Evolutionary conservation across 1,140 invertebrate species (phyloP).

Genomic region (Orussus abietinus): DNA sequence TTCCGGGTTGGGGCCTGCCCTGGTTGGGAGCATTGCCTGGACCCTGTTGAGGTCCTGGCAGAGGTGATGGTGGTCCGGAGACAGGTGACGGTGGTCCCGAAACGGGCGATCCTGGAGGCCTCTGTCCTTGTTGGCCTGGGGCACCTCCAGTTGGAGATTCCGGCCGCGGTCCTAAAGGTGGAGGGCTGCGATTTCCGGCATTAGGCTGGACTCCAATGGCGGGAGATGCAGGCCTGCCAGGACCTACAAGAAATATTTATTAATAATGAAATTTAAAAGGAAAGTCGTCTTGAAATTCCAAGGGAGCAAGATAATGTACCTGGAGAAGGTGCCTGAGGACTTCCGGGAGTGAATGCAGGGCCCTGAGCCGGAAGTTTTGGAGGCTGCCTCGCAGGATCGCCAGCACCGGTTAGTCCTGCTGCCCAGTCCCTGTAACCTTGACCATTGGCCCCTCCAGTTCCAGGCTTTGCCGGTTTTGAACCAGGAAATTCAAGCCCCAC

Average conservation of each 20-base stretch:
- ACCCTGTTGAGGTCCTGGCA: constrained; percentile 3
- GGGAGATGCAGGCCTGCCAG: too few relatives aligned
- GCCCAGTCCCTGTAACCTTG: constrained; percentile 40
- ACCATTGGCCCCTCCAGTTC: constrained; percentile 16
- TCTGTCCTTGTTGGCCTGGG: too few relatives aligned
- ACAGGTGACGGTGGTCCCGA: constrained; percentile 7
- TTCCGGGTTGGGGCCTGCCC: constrained; percentile 10
- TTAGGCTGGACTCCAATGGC: too few relatives aligned
- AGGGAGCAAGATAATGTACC: too few relatives aligned
- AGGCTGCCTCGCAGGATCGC: constrained; percentile 24
- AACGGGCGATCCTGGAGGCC: neutral
- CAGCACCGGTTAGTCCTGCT: constrained; percentile 36
- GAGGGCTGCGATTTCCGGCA: too few relatives aligned
- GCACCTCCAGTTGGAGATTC: neutral
- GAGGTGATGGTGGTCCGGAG: constrained; percentile 9
- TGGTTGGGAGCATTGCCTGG: constrained; percentile 1
- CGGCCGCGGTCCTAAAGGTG: too few relatives aligned
- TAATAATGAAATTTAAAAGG: too few relatives aligned
- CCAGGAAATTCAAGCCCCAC: constrained; percentile 34
- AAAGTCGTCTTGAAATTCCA: too few relatives aligned
- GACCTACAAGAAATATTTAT: too few relatives aligned
- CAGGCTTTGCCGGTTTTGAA: constrained; percentile 22
- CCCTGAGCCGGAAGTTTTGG: constrained; percentile 25
- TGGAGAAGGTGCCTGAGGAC: constrained; percentile 7
- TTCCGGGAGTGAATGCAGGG: constrained; percentile 16